Evolutionary conservation across 2,797 vertebrate species (phyloP).

Genomic region (Malacoraja senta): DNA sequence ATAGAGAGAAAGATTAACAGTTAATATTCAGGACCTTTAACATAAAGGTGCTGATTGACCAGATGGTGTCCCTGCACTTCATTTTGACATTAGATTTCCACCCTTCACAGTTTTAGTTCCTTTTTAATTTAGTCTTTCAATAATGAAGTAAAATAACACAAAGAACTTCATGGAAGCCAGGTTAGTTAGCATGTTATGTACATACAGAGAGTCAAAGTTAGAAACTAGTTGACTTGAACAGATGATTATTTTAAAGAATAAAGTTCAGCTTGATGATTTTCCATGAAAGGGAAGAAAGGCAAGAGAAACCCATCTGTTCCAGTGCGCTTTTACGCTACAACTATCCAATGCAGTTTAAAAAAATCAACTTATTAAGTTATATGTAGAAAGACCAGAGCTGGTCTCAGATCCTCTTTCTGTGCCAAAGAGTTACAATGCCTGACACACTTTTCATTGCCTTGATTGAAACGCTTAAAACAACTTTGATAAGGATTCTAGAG

Average conservation of each 20-base stretch:
- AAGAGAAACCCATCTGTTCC: background rate
- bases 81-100: background rate
- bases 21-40: background rate
- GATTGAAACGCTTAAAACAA: too few species aligned
- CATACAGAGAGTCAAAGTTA: background rate
- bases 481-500: background rate
- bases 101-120: background rate
- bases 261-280: background rate
- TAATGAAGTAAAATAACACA: background rate
- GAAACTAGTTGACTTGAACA: background rate
- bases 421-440: too few species aligned
- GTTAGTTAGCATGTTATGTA: background rate
- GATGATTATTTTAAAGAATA: background rate
- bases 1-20: background rate
- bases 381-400: background rate
- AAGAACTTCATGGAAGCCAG: background rate
- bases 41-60: background rate
- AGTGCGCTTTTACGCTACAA: background rate
- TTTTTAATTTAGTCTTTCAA: background rate
- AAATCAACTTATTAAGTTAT: background rate
- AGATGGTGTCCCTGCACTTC: background rate
- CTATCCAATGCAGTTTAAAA: background rate
- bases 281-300: background rate
- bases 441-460: too few species aligned
- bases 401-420: too few species aligned